A percentile compares a stretch with the other conserved stretches of the same genome.
These are phyloP conservation scores for Gasteruption jaculator DNA, from an alignment of 2,888 invertebrate species.

Conservation along the genomic window DNA sequence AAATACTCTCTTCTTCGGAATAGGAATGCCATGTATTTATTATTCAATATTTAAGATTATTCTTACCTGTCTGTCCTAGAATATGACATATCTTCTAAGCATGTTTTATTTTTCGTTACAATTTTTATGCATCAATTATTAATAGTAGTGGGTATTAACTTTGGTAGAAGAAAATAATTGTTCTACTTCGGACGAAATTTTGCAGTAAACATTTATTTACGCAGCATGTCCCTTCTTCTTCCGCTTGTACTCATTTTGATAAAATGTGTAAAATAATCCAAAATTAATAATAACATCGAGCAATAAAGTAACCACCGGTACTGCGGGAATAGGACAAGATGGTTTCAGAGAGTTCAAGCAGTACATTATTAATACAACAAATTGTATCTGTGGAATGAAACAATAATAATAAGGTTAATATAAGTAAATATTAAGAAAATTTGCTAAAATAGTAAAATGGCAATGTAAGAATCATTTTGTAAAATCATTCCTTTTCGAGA, in stretches of 20 bases:
- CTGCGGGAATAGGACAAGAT: conserved; percentile 55
- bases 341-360: conserved; percentile 53
- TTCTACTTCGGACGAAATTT: too few relatives aligned
- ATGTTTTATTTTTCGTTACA: neutral
- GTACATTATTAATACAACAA: conserved; percentile 59
- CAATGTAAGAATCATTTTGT: too few relatives aligned
- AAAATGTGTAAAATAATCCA: conserved; percentile 68
- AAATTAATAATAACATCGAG: conserved; percentile 61
- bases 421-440: neutral
- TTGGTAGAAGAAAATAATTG: too few relatives aligned
- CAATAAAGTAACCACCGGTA: conserved; percentile 54
- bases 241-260: conserved; percentile 54
- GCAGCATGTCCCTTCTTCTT: conserved; percentile 14
- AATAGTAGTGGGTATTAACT: too few relatives aligned
- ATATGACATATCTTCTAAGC: too few relatives aligned
- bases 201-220: too few relatives aligned
- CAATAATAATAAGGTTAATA: conserved; percentile 11
- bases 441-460: too few relatives aligned
- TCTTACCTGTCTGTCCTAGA: too few relatives aligned
- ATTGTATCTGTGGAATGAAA: conserved; percentile 58
- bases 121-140: conserved; percentile 1
- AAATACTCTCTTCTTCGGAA: too few relatives aligned
- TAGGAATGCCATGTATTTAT: too few relatives aligned
- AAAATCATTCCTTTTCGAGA: too few relatives aligned
- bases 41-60: too few relatives aligned